Evolutionary conservation across 1,140 invertebrate species (phyloP).

Genomic region (Tachypleus tridentatus): DNA sequence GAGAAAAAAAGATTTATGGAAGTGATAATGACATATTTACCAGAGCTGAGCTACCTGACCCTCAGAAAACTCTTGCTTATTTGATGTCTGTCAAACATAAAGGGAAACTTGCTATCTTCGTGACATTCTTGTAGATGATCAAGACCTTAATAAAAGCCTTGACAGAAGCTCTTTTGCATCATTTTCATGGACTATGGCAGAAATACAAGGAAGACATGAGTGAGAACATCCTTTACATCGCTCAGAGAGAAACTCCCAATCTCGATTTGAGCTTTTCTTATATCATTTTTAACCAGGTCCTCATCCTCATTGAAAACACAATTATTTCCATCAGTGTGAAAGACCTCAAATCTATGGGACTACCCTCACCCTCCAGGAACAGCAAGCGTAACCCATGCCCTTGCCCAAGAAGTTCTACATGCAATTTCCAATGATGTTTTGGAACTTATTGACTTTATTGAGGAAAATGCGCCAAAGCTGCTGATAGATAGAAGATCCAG

Average conservation of each 20-base stretch:
- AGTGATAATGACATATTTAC: conserved; percentile 15
- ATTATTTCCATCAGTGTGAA: conserved; percentile 4
- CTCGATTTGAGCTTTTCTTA: not conserved
- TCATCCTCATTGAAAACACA: conserved; percentile 16
- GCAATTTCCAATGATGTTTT: conserved; percentile 1
- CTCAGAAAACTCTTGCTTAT: no score
- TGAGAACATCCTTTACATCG: conserved; percentile 4
- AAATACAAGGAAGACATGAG: conserved; percentile 12
- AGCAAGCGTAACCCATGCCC: not conserved
- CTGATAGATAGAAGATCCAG: conserved; percentile 16
- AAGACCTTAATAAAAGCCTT: conserved; percentile 32
- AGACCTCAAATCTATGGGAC: not conserved
- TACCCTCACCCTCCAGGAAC: not conserved
- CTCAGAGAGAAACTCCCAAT: conserved; percentile 1
- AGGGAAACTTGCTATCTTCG: no score
- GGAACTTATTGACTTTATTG: not conserved
- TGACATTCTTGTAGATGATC: conserved; percentile 30
- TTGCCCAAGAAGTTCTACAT: not conserved
- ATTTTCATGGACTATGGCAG: conserved; percentile 25
- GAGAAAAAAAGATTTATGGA: conserved; percentile 4
- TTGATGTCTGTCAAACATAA: no score
- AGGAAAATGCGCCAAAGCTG: not conserved
- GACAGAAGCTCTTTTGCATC: conserved; percentile 31
- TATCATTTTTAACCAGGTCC: conserved; percentile 12
- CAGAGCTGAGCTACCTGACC: no score